phyloP scores from a whole-genome alignment of 2,113 vertebrate genomes.

The Bos taurus region ARS-UCD2.0 NC_037348.1:30006001-30006500 shows the following conservation, averaged over 20 bases:
- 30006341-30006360: not conserved
- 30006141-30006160: not conserved
- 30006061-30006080: not conserved
- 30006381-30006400: not conserved
- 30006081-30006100: not conserved
- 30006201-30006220: not conserved
- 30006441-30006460: not conserved
- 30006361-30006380: not conserved
- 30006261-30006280: not conserved
- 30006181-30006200: not conserved
- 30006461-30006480: not conserved
- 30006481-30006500: not conserved
- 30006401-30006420: not conserved
- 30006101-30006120: not conserved
- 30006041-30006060: not conserved
- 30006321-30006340: not conserved
- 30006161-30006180: not conserved
- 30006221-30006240: not conserved
- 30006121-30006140: not conserved
- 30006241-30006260: not conserved
- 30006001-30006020: not conserved
- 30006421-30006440: not conserved
- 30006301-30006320: not conserved
- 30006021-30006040: not conserved
- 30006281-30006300: not conserved